Conservation (phyloP, 1,140 invertebrate species). For the Paralvinella palmiformis region DNA sequence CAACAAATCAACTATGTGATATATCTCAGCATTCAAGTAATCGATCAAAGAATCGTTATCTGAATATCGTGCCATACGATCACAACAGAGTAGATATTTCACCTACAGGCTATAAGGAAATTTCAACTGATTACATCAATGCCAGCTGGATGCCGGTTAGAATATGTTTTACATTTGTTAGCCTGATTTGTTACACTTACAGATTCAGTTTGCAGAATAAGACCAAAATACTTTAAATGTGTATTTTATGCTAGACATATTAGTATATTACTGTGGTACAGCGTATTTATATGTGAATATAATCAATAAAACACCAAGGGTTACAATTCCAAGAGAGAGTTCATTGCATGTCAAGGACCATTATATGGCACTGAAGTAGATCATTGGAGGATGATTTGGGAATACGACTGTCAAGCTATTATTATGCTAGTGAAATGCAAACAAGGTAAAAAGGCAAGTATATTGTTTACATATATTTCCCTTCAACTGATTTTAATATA, state of each 20-base stretch:
- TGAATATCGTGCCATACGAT: conserved; percentile 92
- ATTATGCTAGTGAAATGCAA: conserved; percentile 64
- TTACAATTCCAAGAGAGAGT: conserved; percentile 61
- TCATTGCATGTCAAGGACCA: conserved; percentile 66
- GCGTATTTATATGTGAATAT: neutral
- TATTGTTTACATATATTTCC: no score
- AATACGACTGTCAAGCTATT: conserved; percentile 71
- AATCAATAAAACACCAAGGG: conserved; percentile 24
- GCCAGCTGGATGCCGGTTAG: conserved; percentile 65
- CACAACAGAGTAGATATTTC: conserved; percentile 42
- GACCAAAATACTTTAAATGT: neutral
- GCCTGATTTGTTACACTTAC: neutral
- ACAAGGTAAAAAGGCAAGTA: conserved; percentile 56
- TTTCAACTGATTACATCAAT: conserved; percentile 80
- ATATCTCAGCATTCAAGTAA: conserved; percentile 93
- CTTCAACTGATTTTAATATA: no score
- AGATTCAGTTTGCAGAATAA: neutral
- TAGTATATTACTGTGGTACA: neutral
- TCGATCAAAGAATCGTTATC: conserved; percentile 95
- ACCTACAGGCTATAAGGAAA: conserved; percentile 34
- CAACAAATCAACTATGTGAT: conserved; percentile 70
- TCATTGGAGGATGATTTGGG: conserved; percentile 82
- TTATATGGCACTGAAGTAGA: conserved; percentile 61
- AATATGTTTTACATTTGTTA: neutral
- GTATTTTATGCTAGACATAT: neutral